phyloP scores from a whole-genome alignment of 1,140 invertebrate genomes.

The Apis florea region DNA sequence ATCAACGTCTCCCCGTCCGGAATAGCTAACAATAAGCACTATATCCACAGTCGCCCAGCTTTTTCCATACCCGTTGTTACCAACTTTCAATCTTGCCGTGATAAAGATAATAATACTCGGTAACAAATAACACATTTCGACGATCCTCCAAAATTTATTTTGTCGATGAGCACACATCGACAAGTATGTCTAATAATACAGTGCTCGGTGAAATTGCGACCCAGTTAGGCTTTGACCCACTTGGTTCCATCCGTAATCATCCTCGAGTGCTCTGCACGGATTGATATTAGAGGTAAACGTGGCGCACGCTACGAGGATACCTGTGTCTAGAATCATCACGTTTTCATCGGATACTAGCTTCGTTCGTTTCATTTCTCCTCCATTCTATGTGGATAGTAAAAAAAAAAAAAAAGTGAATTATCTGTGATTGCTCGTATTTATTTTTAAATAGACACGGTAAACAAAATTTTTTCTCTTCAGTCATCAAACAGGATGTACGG shows the following conservation, averaged over 20 bases:
- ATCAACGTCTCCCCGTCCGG: too few relatives aligned
- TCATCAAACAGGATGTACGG: neutral
- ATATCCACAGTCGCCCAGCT: too few relatives aligned
- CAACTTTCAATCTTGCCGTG: neutral
- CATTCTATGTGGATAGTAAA: too few relatives aligned
- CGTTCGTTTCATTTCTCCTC: neutral
- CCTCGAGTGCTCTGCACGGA: conserved; percentile 44
- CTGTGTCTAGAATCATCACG: conserved; percentile 1
- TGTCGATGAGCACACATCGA: neutral
- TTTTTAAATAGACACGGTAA: neutral
- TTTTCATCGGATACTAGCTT: conserved; percentile 22
- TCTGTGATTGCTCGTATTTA: too few relatives aligned
- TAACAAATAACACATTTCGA: neutral
- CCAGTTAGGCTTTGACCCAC: conserved; percentile 58
- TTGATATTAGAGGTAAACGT: conserved; percentile 59
- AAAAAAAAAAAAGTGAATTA: too few relatives aligned
- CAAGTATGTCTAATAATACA: conserved; percentile 46
- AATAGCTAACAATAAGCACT: too few relatives aligned
- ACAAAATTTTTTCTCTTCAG: neutral
- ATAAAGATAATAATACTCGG: neutral
- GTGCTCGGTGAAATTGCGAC: conserved; percentile 57
- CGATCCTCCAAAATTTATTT: neutral
- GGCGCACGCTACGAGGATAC: conserved; percentile 11
- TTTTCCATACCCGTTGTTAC: neutral
- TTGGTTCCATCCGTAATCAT: conserved; percentile 53